Evolutionary conservation across 2,113 vertebrate genomes (phyloP), one percentile per base, ranked within the genome.

Genomic region (Leucosticte australis): DNA sequence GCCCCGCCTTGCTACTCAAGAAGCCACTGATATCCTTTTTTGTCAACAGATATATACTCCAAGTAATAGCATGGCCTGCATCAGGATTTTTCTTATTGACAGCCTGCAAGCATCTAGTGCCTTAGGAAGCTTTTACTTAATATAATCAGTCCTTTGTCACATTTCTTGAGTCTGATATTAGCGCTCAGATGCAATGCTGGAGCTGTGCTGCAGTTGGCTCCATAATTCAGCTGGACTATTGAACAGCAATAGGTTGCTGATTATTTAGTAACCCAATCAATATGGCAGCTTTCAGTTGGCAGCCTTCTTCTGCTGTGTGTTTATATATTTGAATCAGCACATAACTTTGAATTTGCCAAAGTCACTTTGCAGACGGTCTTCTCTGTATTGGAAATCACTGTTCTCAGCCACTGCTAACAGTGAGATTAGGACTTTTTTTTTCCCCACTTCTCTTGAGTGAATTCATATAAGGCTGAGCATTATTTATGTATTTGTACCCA

Each of bases 381-480:
- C 59, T 59, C 79, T 52, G 27, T 94, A 67, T 63, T 56, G 91
- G 69, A 94, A 92, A 92, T 94, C 68, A 63, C 64, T 93, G 33
- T 46, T 68, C 69, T 50, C 73, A 64, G 73, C 50, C 46, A 30
- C 62, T 68, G 31, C 0, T 90, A 83, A 41, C 0, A 3, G 33
- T 73, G 35, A 92, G 63, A 90, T 77, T 83, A 69, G 26, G 31
- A 57, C 30, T 27, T 13, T 37, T 27, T 27, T 35, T 33, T 46
- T 5, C 2, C 3, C 6, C 18, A 24, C 8, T 69, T 73, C 28
- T 79, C 16, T 91, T 80, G 31, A 83, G 21, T 42, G 33, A 57
- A 21, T 88, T n/a, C 14, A 87, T 21, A 41, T 35, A 90, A 89
- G 23, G 12, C 28, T 53, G 41, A 71, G 4, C 15, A 57, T 65